These are phyloP conservation scores for Nysson spinosus DNA, from an alignment of 2,888 invertebrate species.

Conservation along the genomic window DNA sequence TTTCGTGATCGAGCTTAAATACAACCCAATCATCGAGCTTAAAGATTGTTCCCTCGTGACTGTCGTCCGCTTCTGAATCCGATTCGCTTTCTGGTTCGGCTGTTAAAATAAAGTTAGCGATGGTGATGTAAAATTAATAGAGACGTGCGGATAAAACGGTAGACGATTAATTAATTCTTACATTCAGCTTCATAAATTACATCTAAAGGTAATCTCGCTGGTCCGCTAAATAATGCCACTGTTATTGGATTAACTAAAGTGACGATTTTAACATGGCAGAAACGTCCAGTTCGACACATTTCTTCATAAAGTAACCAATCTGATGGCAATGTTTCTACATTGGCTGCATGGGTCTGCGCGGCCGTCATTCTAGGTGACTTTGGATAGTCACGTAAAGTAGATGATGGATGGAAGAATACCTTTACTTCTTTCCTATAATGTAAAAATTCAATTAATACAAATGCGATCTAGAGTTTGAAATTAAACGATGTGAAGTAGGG, in stretches of 20 bases:
- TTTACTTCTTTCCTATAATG: constrained; percentile 81
- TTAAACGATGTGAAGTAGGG: no score
- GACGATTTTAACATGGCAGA: constrained; percentile 87
- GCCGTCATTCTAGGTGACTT: constrained; percentile 69
- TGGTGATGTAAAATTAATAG: no score
- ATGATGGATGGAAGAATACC: constrained; percentile 82
- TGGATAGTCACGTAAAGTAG: constrained; percentile 79
- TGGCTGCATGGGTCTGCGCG: constrained; percentile 72
- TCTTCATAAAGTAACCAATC: constrained; percentile 95
- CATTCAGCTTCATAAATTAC: constrained; percentile 76
- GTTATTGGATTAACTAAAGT: constrained; percentile 90
- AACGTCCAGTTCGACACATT: constrained; percentile 84
- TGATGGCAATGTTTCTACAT: constrained; percentile 80
- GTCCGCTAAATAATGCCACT: constrained; percentile 88
- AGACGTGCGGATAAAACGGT: background rate
- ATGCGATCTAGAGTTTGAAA: no score
- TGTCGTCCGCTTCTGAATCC: constrained; percentile 80
- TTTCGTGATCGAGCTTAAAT: constrained; percentile 84
- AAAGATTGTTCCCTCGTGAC: constrained; percentile 78
- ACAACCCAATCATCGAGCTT: constrained; percentile 87
- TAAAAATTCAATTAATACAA: constrained; percentile 26
- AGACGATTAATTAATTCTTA: constrained; percentile 55
- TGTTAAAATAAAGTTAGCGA: constrained; percentile 32
- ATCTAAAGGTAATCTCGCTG: constrained; percentile 81
- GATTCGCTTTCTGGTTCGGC: constrained; percentile 74